Conservation (phyloP, 2,888 invertebrate species). For the Drosophila neotestacea region DNA sequence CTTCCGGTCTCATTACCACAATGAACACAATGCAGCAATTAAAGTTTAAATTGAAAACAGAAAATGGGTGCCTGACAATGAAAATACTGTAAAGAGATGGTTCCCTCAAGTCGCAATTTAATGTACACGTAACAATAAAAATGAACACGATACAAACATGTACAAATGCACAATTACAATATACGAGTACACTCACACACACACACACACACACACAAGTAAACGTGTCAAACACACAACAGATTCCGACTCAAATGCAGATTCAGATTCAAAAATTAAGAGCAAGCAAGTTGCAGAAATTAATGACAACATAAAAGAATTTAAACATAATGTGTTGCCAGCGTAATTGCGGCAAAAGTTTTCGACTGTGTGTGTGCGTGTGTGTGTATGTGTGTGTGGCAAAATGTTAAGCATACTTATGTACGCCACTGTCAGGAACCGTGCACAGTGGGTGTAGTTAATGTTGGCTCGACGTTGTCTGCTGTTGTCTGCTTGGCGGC, state of each 20-base stretch:
- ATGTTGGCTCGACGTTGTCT: constrained; percentile 48
- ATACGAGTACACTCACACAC: constrained; percentile 42
- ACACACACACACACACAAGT: constrained; percentile 49
- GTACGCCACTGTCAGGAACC: constrained; percentile 37
- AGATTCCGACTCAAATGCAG: constrained; percentile 7
- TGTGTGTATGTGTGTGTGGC: constrained; percentile 13
- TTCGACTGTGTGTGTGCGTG: constrained; percentile 7
- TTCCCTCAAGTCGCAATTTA: constrained; percentile 10
- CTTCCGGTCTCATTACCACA: neutral
- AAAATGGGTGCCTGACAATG: neutral
- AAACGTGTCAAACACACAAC: constrained; percentile 45
- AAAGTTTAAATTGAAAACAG: neutral
- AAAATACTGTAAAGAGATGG: neutral
- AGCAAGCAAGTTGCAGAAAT: constrained; percentile 52
- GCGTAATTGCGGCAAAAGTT: constrained; percentile 63
- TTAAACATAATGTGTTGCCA: constrained; percentile 60
- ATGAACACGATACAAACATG: neutral
- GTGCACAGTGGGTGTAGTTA: constrained; percentile 34
- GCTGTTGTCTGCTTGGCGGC: constrained; percentile 76
- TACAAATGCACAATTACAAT: constrained; percentile 61
- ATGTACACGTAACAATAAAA: constrained; percentile 4
- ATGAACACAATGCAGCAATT: neutral
- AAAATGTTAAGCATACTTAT: constrained; percentile 56
- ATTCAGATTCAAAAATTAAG: constrained; percentile 23
- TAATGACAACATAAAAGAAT: constrained; percentile 67